Conservation (phyloP, 2,888 invertebrate genomes). For the Theretra japonica region DNA sequence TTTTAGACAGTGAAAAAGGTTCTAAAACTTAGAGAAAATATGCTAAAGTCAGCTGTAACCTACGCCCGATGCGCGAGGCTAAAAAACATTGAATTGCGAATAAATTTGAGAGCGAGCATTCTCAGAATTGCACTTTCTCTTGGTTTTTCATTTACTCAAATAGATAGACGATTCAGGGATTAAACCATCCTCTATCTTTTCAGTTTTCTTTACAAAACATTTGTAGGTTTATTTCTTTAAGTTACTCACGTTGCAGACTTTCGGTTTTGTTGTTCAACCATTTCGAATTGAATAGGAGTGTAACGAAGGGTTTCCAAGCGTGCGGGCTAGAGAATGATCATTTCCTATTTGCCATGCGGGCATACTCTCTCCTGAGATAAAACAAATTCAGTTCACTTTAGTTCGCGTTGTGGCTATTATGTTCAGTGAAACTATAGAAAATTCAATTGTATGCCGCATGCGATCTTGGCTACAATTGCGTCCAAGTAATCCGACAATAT, state of each 20-base stretch:
- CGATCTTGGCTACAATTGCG: no score
- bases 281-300: constrained; percentile 12
- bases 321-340: not conserved
- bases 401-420: not conserved
- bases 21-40: not conserved
- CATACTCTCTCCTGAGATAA: not conserved
- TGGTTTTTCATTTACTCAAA: not conserved
- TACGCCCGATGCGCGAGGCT: not conserved
- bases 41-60: no score
- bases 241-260: not conserved
- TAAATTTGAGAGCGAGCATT: not conserved
- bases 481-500: no score
- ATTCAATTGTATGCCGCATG: no score
- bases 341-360: constrained; percentile 6
- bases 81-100: not conserved
- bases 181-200: not conserved
- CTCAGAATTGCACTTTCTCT: not conserved
- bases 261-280: not conserved
- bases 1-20: no score
- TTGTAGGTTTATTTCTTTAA: not conserved
- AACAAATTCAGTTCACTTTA: not conserved
- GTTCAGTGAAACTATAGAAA: no score
- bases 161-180: not conserved
- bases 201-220: not conserved
- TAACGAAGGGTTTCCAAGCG: constrained; percentile 1